Evolutionary conservation across 2,113 vertebrate species (phyloP).

Genomic region (Microcebus lehilahytsara): DNA sequence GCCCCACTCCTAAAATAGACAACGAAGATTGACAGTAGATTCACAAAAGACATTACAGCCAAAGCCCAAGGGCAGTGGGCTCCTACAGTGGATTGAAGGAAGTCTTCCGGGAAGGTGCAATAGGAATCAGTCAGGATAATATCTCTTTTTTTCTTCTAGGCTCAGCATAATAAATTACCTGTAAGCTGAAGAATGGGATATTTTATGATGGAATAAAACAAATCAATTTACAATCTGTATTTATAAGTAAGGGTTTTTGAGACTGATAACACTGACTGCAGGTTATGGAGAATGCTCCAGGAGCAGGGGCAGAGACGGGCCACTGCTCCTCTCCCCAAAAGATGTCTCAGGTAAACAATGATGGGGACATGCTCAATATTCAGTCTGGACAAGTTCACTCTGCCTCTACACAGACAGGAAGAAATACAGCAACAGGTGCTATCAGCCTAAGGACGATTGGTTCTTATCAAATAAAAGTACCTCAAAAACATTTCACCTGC

Average conservation of each 20-base stretch:
- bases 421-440: no score
- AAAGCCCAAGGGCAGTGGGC: background rate
- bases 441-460: background rate
- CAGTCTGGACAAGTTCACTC: background rate
- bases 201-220: constrained; percentile 38
- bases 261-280: background rate
- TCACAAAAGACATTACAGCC: background rate
- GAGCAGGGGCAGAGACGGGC: rapidly evolving
- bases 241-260: background rate
- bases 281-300: background rate
- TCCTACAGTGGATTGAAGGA: background rate
- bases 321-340: background rate
- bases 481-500: background rate
- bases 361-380: background rate
- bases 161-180: background rate
- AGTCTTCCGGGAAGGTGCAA: background rate
- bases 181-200: background rate
- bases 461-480: background rate
- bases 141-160: background rate
- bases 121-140: background rate
- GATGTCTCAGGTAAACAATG: background rate
- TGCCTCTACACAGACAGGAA: background rate
- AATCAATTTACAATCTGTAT: background rate
- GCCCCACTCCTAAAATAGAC: background rate
- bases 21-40: background rate